phyloP scores from a whole-genome alignment of 2,797 vertebrate genomes.

The Limnodromus scolopaceus region DNA sequence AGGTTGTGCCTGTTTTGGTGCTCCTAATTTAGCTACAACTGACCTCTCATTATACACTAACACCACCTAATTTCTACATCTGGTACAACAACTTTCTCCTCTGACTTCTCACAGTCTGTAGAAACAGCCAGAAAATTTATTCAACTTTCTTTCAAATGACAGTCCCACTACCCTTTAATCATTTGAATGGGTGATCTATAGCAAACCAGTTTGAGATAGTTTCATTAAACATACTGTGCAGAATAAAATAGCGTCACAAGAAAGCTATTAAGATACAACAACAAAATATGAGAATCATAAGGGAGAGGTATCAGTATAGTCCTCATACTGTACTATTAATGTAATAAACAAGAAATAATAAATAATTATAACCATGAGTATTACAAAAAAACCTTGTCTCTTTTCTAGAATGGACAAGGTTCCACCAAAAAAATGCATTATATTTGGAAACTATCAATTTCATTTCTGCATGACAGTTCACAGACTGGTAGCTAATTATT shows the following conservation, averaged over 20 bases:
- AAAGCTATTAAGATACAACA: background rate
- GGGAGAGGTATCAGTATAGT: background rate
- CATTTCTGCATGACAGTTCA: background rate
- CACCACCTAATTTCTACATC: background rate
- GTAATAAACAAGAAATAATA: background rate
- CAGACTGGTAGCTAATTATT: background rate
- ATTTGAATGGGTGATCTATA: background rate
- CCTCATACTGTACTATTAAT: background rate
- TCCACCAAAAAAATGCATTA: background rate
- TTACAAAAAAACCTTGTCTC: background rate
- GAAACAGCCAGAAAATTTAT: background rate
- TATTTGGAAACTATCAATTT: background rate
- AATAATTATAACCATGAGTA: background rate
- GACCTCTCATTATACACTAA: background rate
- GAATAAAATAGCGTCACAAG: background rate
- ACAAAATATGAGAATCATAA: background rate
- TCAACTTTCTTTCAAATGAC: background rate
- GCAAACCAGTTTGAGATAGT: background rate
- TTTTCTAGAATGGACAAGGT: too few relatives aligned
- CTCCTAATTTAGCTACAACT: background rate
- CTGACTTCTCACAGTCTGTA: background rate
- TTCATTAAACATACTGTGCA: background rate
- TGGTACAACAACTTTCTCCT: background rate
- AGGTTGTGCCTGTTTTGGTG: background rate
- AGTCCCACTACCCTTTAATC: background rate